Base-by-base conservation (phyloP, 2,113 vertebrate species). In the Copsychus sechellarum region DNA sequence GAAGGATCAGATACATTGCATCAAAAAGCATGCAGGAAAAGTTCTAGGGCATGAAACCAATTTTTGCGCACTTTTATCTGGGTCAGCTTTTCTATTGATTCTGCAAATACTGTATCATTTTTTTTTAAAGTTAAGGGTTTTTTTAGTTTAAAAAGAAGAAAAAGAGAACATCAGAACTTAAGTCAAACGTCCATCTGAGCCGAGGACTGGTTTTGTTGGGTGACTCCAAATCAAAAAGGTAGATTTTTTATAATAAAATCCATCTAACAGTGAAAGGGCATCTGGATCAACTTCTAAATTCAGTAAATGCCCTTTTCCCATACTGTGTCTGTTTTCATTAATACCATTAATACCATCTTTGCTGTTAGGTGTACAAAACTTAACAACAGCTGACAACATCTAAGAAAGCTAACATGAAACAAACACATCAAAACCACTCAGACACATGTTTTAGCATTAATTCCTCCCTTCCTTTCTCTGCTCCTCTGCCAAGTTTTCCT, bases 21-120 rank as follows among this genome's bases (percentile, higher is more conserved):
- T 97, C 95, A 97, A 96, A 94, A 93, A 95, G 86, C 86, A 90
- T n/a, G 73, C 43, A 92, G 74, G 83, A 89, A 92, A 91, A 91
- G 93, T 96, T 96, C 96, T 88, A 94, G 96, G 91, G 95, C 95
- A 96, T 86, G 87, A 97, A 97, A 94, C 88, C 95, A 93, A 97
- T 97, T 97, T 97, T 88, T 94, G 88, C 0, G 0, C 80, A 73
- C 88, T 94, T 97, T 97, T 94, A 96, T 96, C 90, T 96, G 73
- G 95, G 95, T 95, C 96, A 96, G 94, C 70, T 86, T 96, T 97
- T 96, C 93, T 89, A 93, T 77, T 90, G 92, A 92, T 91, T 95
- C 90, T 92, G 80, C 70, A 96, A 96, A 92, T 84, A 92, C 21
- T 11, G 0, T 42, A 90, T 34, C 5, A 12, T 81, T 88, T 96